Conservation (phyloP, 2,797 vertebrate genomes). For the Mormyrus hasselquistii region DNA sequence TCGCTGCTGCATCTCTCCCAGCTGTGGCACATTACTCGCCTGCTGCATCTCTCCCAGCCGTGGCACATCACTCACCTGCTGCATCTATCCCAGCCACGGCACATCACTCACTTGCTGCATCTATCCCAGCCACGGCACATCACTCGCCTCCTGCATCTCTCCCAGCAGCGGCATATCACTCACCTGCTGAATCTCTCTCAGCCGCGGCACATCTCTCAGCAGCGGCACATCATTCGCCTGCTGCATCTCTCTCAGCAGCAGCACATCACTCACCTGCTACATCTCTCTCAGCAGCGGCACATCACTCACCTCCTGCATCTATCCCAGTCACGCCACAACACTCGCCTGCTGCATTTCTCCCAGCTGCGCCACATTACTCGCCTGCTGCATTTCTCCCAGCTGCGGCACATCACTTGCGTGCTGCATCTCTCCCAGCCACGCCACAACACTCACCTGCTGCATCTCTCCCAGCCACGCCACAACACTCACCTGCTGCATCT, state of each 20-base stretch:
- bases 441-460: not conserved
- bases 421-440: no score
- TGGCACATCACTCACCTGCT: not conserved
- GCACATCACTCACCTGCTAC: not conserved
- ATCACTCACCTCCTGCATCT: not conserved
- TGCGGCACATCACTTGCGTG: rapidly evolving
- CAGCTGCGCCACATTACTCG: not conserved
- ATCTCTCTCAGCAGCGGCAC: not conserved
- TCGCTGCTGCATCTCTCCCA: not conserved
- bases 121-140: no score
- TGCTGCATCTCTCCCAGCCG: no score
- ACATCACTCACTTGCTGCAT: not conserved
- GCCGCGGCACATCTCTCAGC: no score
- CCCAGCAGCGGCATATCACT: not conserved
- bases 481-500: not conserved
- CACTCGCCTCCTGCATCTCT: not conserved
- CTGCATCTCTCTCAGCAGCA: not conserved
- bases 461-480: not conserved
- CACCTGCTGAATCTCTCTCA: not conserved
- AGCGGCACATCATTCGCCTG: not conserved
- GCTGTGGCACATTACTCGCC: no score
- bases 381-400: not conserved
- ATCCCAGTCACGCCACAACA: not conserved
- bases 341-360: not conserved
- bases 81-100: not conserved